These are phyloP conservation scores for Scaptomyza polygonia DNA, from an alignment of 2,888 invertebrate genomes.

Conservation along the genomic window DNA sequence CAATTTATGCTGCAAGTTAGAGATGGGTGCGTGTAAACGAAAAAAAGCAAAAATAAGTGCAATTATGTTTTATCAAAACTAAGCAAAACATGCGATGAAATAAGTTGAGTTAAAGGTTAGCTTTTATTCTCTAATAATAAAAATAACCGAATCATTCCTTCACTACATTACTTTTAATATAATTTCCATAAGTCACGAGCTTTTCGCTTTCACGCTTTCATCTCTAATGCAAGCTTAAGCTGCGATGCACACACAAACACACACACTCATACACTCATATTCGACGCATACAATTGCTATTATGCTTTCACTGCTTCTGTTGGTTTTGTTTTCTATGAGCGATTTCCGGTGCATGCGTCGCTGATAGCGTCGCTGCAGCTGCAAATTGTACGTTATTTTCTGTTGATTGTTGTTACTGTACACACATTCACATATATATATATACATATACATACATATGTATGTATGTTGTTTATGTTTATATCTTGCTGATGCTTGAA, in stretches of 20 bases:
- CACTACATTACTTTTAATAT: no score
- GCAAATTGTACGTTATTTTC: conserved; percentile 62
- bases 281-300: conserved; percentile 9
- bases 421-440: not conserved
- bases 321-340: conserved; percentile 67
- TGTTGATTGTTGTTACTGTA: conserved; percentile 19
- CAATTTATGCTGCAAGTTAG: conserved; percentile 66
- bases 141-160: no score
- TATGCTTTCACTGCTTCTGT: conserved; percentile 58
- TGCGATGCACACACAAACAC: conserved; percentile 9
- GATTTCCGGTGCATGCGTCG: conserved; percentile 80
- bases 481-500: conserved; percentile 34
- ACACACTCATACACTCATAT: conserved; percentile 19
- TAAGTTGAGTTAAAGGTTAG: no score
- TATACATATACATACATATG: conserved; percentile 1
- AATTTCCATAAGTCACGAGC: not conserved
- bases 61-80: no score
- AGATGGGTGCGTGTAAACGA: conserved; percentile 25
- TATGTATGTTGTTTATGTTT: conserved; percentile 35
- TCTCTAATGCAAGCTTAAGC: conserved; percentile 44
- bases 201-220: conserved; percentile 3
- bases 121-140: no score
- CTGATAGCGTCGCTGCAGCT: conserved; percentile 46
- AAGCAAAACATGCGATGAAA: no score
- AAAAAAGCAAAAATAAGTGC: not conserved